phyloP scores from a whole-genome alignment of 2,888 invertebrate genomes.

The Vesta saturnalis region DNA sequence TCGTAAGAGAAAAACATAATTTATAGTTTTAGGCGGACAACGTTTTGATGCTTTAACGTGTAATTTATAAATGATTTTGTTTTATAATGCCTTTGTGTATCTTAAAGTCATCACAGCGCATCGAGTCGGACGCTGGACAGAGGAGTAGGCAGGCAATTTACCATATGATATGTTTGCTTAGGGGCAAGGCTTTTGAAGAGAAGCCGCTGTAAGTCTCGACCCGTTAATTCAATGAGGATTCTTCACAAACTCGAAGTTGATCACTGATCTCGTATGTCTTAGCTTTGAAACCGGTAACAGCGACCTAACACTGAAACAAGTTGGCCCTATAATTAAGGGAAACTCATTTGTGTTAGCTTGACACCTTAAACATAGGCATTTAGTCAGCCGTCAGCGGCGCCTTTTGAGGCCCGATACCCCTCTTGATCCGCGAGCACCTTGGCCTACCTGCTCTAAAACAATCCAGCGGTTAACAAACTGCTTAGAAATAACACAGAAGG shows the following conservation, averaged over 20 bases:
- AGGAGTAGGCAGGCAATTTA: slow-evolving; percentile 62
- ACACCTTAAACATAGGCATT: slow-evolving; percentile 65
- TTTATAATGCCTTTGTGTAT: slow-evolving; percentile 62
- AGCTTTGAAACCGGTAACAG: slow-evolving; percentile 49
- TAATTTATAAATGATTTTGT: slow-evolving; percentile 64
- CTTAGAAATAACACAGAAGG: slow-evolving; percentile 58
- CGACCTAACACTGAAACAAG: slow-evolving; percentile 60
- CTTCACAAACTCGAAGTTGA: slow-evolving; percentile 30
- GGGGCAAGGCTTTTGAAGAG: slow-evolving; percentile 60
- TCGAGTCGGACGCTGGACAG: slow-evolving; percentile 54
- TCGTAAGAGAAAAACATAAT: slow-evolving; percentile 57
- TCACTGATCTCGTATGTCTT: slow-evolving; percentile 37
- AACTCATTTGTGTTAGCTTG: slow-evolving; percentile 64
- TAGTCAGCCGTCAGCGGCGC: slow-evolving; percentile 64
- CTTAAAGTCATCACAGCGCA: slow-evolving; percentile 59
- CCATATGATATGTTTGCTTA: slow-evolving; percentile 64
- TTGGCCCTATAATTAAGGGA: slow-evolving; percentile 64
- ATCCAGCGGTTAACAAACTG: slow-evolving; percentile 62
- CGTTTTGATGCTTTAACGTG: slow-evolving; percentile 63
- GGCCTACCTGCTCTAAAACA: slow-evolving; percentile 60
- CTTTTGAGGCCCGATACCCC: slow-evolving; percentile 59
- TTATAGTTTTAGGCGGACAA: slow-evolving; percentile 62
- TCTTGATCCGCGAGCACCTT: slow-evolving; percentile 65
- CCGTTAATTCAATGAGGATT: slow-evolving; percentile 32
- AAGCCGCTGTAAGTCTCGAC: slow-evolving; percentile 44